Base-by-base conservation (phyloP, 2,888 invertebrate species). In the Callyntrura guangdongensis region DNA sequence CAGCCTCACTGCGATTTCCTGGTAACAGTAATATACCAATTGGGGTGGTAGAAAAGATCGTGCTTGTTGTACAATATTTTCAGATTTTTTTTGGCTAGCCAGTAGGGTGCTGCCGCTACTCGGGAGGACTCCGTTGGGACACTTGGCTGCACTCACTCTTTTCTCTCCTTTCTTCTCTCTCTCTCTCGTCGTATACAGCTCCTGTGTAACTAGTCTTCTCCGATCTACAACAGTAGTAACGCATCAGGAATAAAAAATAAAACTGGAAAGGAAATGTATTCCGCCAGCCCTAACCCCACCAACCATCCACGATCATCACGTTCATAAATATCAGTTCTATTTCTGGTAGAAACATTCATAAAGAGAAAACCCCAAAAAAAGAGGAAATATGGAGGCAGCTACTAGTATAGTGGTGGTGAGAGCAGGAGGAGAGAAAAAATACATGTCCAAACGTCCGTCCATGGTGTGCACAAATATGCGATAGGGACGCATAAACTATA, bases 51-150 rank as follows among this genome's bases (percentile, higher is more conserved):
- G 61, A 14, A 56, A 3, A 14, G 25, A 61, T 22, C 11, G 22
- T 22, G 61, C 61, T 22, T 81, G 81, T 81, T 36, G 74, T 25
- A 56, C 59, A 81, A 69, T 77, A 64, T 83, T 83, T 83, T 17
- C 27, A 4, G 27, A n/a, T 74, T n/a, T n/a, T n/a, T 49, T 72
- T 72, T 47, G 22, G 53, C 69, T 84, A 53, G 69, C 72, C 67
- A 67, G 84, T 56, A 69, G 84, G 69, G 69, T 84, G 86, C 83
- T 83, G n/a, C n/a, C n/a, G n/a, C n/a, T n/a, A 27, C 74, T 47
- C 61, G 64, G 53, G 59, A 86, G 79, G 77, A 64, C 79, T 64
- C 86, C 86, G 47, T 74, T 79, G 86, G 77, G 86, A 86, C 86
- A 86, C 77, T 86, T 86, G 79, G 77, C 67, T 79, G 69, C 77